Percentiles rank a stretch among this genome's conserved stretches.
Evolutionary conservation across 1,140 invertebrate genomes (phyloP).

Genomic region (Pseudomyrmex pallidus): DNA sequence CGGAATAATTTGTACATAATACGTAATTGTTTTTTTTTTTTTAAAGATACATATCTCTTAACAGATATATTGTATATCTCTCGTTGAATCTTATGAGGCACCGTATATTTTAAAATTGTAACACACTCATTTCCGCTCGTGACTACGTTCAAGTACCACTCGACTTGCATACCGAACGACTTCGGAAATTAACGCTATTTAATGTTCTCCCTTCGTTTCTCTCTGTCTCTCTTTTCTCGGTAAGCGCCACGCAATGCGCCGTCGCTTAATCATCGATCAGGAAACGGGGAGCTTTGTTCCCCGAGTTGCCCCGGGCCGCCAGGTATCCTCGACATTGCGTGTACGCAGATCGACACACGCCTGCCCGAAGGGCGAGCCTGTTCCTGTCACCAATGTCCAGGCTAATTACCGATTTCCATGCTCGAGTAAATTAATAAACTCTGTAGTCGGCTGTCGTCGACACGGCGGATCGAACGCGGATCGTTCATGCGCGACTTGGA

Average conservation of each 20-base stretch:
- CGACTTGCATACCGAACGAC: neutral
- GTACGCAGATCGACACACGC: constrained; percentile 71
- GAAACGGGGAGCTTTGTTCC: constrained; percentile 66
- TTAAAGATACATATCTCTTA: neutral
- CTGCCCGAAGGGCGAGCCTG: constrained; percentile 81
- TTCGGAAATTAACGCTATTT: constrained; percentile 34
- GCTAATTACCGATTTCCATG: constrained; percentile 84
- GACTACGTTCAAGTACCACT: neutral
- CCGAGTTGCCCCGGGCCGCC: constrained; percentile 58
- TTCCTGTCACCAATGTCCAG: constrained; percentile 83
- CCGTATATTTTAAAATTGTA: neutral
- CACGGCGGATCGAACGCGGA: constrained; percentile 67
- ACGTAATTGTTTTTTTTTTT: neutral
- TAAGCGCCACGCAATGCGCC: constrained; percentile 12
- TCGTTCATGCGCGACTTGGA: constrained; percentile 69
- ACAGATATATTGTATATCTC: neutral
- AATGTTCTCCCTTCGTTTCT: neutral
- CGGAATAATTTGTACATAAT: no score
- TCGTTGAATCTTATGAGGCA: neutral
- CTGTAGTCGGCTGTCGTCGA: constrained; percentile 78
- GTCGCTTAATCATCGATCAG: constrained; percentile 63
- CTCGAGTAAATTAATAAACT: constrained; percentile 85
- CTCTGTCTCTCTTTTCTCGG: constrained; percentile 1
- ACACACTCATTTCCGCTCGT: neutral
- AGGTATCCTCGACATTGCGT: constrained; percentile 64